Conservation (phyloP, 2,113 vertebrate species). For the Brevimyrus niger region DNA sequence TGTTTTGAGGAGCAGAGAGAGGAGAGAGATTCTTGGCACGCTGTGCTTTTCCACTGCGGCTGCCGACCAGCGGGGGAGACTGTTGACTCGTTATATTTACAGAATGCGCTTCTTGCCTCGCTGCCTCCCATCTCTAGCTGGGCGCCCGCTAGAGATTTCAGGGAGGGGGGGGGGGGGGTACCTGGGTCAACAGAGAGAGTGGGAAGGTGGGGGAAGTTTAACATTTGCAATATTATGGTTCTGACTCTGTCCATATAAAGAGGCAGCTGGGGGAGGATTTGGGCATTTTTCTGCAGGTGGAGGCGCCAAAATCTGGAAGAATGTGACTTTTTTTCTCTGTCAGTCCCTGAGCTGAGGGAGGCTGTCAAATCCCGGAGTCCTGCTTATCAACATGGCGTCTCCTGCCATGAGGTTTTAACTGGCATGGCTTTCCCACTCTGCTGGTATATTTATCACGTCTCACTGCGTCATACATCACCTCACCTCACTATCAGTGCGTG, state of each 20-base stretch:
- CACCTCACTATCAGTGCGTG: background rate
- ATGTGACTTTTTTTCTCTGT: slow-evolving; percentile 27
- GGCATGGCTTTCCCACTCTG: slow-evolving; percentile 24
- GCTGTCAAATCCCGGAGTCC: slow-evolving; percentile 51
- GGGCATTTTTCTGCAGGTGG: background rate
- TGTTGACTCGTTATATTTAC: slow-evolving; percentile 58
- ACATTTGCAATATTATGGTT: background rate
- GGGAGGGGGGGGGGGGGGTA: background rate
- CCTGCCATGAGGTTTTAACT: slow-evolving; percentile 32
- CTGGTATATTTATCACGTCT: background rate
- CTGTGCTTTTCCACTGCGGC: slow-evolving; percentile 11
- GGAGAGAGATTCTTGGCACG: slow-evolving; percentile 9
- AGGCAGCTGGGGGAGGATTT: background rate
- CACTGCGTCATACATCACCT: background rate
- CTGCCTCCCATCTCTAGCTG: slow-evolving; percentile 36
- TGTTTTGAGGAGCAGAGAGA: background rate
- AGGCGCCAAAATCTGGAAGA: background rate
- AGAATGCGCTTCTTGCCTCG: slow-evolving; percentile 45
- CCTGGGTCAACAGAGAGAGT: background rate
- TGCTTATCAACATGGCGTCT: slow-evolving; percentile 55
- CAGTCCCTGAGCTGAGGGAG: slow-evolving; percentile 28
- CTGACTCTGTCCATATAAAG: background rate
- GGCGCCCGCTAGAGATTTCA: slow-evolving; percentile 12
- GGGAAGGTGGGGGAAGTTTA: background rate
- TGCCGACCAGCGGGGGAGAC: slow-evolving; percentile 45